Evolutionary conservation across 2,888 invertebrate genomes (phyloP), one percentile per base, ranked within the genome.

Genomic region (Mylabris sibirica): DNA sequence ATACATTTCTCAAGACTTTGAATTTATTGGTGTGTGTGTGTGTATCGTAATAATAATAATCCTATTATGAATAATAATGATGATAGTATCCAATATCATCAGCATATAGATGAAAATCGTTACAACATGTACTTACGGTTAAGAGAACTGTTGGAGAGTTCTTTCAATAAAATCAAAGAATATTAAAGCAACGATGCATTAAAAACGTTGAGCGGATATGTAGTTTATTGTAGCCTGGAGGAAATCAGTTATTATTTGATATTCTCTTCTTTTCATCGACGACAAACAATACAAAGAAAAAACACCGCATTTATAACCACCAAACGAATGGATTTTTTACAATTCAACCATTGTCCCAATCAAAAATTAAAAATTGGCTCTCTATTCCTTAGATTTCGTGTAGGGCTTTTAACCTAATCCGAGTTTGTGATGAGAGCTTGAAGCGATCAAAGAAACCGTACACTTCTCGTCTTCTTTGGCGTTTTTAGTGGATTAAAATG

Each of bases 121-220:
- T n/a, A 17, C n/a, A n/a, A 44, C n/a, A 41, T 41, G 14, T 41
- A 14, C 12, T 2, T 41, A 41, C 12, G 5, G 8, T 20, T 20
- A 20, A 49, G 20, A 49, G 49, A 49, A 49, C 20, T 11, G 49
- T 49, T 20, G 49, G 20, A 20, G 9, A 17, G 20, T 49, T 49
- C 49, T 49, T 49, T 49, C 49, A 49, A 20, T 49, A 49, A 49
- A 9, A 49, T 49, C 20, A 49, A 1, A 49, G 49, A 49, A 49
- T 49, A 49, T 49, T 49, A 49, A 49, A 49, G 49, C 20, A 49
- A 49, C 49, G 49, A 49, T 49, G 49, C 49, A 49, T 49, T 49
- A 49, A 49, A 49, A 49, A 20, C 49, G 20, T 49, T 20, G 49
- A 49, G 49, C 49, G 49, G 49, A 49, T 49, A 49, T n/a, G n/a